These are phyloP conservation scores for Diplodus sargus DNA, from an alignment of 2,797 vertebrate genomes.

Conservation along the genomic window DNA sequence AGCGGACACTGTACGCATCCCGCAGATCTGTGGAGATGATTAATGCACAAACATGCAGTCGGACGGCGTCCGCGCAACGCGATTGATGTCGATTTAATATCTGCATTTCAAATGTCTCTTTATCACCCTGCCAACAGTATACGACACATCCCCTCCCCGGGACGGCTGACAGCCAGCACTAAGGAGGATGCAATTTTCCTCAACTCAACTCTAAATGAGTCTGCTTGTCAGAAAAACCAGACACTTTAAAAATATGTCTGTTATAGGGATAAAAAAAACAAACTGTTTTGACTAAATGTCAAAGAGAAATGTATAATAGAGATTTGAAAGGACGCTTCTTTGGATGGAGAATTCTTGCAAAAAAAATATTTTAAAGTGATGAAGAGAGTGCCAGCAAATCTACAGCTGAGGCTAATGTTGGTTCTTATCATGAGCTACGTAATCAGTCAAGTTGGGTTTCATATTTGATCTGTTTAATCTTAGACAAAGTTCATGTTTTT, in stretches of 20 bases:
- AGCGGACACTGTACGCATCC: conserved; percentile 9
- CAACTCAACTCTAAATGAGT: conserved; percentile 30
- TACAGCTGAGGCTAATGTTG: not conserved
- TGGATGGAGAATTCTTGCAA: not conserved
- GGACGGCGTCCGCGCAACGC: not conserved
- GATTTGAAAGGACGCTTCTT: too few relatives aligned
- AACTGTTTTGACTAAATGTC: conserved; percentile 19
- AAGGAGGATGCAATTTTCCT: conserved; percentile 45
- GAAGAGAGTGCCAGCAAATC: not conserved
- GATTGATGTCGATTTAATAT: conserved; percentile 57
- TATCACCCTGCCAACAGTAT: conserved; percentile 32
- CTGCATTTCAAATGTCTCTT: conserved; percentile 62
- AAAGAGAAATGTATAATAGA: not conserved
- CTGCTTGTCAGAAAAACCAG: conserved; percentile 33
- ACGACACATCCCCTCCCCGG: not conserved
- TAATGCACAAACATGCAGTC: conserved; percentile 42
- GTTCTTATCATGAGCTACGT: too few relatives aligned
- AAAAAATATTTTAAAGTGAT: not conserved
- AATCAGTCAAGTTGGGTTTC: not conserved
- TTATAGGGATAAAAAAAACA: conserved; percentile 1
- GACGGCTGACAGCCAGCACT: conserved; percentile 34
- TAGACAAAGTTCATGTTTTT: not conserved
- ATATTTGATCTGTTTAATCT: too few relatives aligned
- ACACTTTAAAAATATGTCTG: conserved; percentile 23
- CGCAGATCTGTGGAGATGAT: conserved; percentile 45